Evolutionary conservation across 2,797 vertebrate genomes (phyloP).

Genomic region (Falco naumanni): DNA sequence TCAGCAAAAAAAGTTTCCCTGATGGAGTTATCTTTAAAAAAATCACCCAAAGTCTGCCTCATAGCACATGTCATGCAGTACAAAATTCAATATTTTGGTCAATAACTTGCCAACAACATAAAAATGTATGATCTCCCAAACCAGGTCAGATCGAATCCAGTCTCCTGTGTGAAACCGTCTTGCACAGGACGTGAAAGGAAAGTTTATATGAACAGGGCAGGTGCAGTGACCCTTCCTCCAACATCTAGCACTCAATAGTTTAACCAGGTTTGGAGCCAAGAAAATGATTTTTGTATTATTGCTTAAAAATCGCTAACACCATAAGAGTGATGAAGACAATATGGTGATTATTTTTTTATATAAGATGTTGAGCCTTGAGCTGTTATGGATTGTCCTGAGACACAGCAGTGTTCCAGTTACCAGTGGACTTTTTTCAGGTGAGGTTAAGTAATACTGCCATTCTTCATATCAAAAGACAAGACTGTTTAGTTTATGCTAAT

Average conservation of each 20-base stretch:
- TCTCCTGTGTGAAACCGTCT: background rate
- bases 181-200: background rate
- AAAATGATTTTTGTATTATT: background rate
- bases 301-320: background rate
- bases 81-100: constrained; percentile 36
- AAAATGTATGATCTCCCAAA: constrained; percentile 50
- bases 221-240: background rate
- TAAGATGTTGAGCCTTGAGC: background rate
- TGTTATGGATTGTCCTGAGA: background rate
- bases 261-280: background rate
- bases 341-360: background rate
- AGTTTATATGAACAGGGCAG: background rate
- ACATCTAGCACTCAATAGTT: background rate
- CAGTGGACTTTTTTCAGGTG: background rate
- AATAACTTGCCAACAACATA: constrained; percentile 3
- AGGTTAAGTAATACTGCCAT: background rate
- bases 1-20: background rate
- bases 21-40: background rate
- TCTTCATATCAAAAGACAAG: background rate
- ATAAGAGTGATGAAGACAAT: background rate
- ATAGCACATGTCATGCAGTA: background rate
- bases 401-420: background rate
- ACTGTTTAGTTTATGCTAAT: background rate
- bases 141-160: background rate
- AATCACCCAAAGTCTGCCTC: background rate